These are phyloP conservation scores for Polydrusus tereticollis DNA, from an alignment of 2,888 invertebrate genomes.

Conservation along the genomic window DNA sequence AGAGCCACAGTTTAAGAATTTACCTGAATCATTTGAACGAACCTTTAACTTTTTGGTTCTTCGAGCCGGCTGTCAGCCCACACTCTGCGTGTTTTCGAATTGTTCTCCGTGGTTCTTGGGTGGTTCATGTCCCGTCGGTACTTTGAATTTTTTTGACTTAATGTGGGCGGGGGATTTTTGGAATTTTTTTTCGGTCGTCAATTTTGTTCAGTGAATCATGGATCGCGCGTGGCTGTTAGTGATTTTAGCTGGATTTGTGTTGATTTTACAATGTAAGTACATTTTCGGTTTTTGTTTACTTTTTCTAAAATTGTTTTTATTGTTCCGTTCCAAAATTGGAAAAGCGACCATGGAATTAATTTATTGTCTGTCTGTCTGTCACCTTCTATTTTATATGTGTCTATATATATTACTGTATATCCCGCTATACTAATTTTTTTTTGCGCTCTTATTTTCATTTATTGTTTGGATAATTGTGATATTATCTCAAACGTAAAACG, in stretches of 20 bases:
- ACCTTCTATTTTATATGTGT: too few relatives aligned
- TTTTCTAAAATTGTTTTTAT: too few relatives aligned
- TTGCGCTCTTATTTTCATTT: too few relatives aligned
- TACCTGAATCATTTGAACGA: conserved; percentile 24
- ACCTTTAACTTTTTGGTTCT: conserved; percentile 37
- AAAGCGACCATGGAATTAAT: too few relatives aligned
- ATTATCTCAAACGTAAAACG: too few relatives aligned
- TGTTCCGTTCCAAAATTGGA: too few relatives aligned
- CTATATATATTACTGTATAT: too few relatives aligned
- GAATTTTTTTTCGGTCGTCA: conserved; percentile 19
- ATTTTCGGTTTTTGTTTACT: neutral
- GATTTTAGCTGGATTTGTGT: conserved; percentile 29
- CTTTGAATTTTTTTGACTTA: conserved; percentile 32
- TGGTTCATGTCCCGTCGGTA: conserved; percentile 29
- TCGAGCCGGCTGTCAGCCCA: conserved; percentile 34
- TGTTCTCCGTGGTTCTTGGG: conserved; percentile 33
- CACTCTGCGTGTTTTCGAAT: conserved; percentile 33
- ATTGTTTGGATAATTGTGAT: too few relatives aligned
- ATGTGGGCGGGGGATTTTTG: conserved; percentile 36
- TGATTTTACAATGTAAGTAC: conserved; percentile 36
- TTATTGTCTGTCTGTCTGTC: too few relatives aligned
- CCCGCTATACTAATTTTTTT: too few relatives aligned
- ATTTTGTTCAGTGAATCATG: conserved; percentile 23
- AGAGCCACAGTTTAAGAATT: conserved; percentile 20
- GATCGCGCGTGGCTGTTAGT: conserved; percentile 22